Conservation (phyloP, 2,797 vertebrate species). For the Amphiprion clarkii region DNA sequence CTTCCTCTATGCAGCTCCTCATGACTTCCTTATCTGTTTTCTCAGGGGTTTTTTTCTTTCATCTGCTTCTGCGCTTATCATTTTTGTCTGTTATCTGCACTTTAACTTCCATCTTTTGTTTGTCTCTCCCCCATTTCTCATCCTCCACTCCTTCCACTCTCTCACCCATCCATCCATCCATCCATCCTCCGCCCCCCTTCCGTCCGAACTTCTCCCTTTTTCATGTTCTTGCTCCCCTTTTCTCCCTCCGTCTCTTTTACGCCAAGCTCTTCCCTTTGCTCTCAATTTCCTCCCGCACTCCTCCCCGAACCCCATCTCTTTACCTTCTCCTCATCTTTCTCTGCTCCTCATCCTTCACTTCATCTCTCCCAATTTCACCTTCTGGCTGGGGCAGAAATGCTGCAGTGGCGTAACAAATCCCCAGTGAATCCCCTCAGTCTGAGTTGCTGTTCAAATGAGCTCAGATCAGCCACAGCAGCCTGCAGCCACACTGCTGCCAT, state of each 20-base stretch:
- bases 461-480: slow-evolving; percentile 66
- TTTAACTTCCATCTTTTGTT: neutral
- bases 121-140: neutral
- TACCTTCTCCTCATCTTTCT: slow-evolving; percentile 50
- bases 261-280: slow-evolving; percentile 21
- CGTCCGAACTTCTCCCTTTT: neutral
- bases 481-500: slow-evolving; percentile 56
- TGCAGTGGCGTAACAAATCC: slow-evolving; percentile 66
- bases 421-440: slow-evolving; percentile 67
- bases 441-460: slow-evolving; percentile 73
- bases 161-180: neutral
- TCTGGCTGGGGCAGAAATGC: slow-evolving; percentile 39
- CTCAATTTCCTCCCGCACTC: slow-evolving; percentile 40
- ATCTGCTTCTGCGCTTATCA: neutral
- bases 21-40: slow-evolving; percentile 3
- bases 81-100: neutral
- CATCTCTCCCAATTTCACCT: slow-evolving; percentile 65
- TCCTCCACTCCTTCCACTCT: neutral
- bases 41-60: neutral
- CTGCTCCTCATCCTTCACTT: slow-evolving; percentile 54
- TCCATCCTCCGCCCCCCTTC: neutral
- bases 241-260: slow-evolving; percentile 6
- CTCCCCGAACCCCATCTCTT: slow-evolving; percentile 16
- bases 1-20: neutral
- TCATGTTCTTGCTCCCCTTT: neutral